These are phyloP conservation scores for Mohoua ochrocephala DNA, from an alignment of 2,113 vertebrate genomes.

Conservation along the genomic window DNA sequence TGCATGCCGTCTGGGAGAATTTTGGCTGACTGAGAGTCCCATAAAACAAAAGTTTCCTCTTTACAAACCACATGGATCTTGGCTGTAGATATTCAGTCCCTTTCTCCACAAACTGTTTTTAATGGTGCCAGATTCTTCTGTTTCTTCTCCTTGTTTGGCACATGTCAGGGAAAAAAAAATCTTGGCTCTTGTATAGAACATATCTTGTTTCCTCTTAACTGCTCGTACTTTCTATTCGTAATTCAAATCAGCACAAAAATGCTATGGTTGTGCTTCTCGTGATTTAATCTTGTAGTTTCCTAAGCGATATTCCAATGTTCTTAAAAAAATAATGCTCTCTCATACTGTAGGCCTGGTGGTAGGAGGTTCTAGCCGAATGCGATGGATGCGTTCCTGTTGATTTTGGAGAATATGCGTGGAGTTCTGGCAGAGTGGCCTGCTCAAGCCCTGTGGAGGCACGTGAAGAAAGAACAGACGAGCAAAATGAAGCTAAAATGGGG, in stretches of 20 bases:
- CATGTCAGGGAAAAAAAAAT: slow-evolving; percentile 57
- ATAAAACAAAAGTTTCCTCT: slow-evolving; percentile 64
- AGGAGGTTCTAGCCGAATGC: neutral
- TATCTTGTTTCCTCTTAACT: slow-evolving; percentile 65
- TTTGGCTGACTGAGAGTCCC: slow-evolving; percentile 57
- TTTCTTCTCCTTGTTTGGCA: slow-evolving; percentile 66
- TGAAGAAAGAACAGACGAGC: neutral
- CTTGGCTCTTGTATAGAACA: slow-evolving; percentile 60
- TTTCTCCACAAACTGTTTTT: slow-evolving; percentile 66
- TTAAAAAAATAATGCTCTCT: neutral
- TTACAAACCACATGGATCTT: slow-evolving; percentile 66
- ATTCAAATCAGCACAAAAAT: slow-evolving; percentile 59
- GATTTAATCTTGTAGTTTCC: slow-evolving; percentile 43
- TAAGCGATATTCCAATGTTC: slow-evolving; percentile 26
- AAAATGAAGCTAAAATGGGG: neutral
- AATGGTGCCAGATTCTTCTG: slow-evolving; percentile 67
- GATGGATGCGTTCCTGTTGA: fast-evolving
- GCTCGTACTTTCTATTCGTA: slow-evolving; percentile 58
- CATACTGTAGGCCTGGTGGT: neutral
- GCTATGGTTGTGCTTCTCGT: slow-evolving; percentile 21
- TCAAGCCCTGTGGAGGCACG: neutral
- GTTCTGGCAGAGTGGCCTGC: neutral
- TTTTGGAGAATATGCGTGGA: neutral
- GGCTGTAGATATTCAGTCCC: slow-evolving; percentile 61
- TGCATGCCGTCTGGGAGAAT: slow-evolving; percentile 57